These are phyloP conservation scores for Trachelipus rathkii DNA, from an alignment of 1,140 invertebrate species.

Conservation along the genomic window DNA sequence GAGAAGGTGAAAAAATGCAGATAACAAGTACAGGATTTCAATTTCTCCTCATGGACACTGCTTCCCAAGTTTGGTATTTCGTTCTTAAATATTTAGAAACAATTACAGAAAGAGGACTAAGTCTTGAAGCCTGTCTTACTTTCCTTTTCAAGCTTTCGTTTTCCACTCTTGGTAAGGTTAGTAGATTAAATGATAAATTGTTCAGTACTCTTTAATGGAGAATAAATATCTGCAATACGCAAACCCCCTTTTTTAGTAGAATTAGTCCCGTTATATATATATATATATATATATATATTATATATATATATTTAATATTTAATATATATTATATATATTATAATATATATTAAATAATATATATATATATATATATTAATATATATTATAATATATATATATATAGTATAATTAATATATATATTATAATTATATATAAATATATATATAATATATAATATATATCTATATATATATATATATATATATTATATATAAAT, in stretches of 20 bases:
- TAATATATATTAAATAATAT: no score
- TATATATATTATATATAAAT: no score
- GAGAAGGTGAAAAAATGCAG: slow-evolving; percentile 69
- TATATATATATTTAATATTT: neutral
- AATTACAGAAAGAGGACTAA: slow-evolving; percentile 72
- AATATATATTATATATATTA: neutral
- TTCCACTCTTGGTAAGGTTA: slow-evolving; percentile 84
- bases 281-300: no score
- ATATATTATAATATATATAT: no score
- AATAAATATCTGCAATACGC: neutral
- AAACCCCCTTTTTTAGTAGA: no score
- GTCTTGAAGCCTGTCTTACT: slow-evolving; percentile 83
- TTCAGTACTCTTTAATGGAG: neutral
- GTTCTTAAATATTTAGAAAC: slow-evolving; percentile 92
- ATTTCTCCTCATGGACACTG: slow-evolving; percentile 87
- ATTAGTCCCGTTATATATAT: no score
- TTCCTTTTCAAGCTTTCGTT: slow-evolving; percentile 96
- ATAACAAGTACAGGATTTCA: slow-evolving; percentile 93
- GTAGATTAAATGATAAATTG: slow-evolving; percentile 17
- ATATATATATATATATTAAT: no score
- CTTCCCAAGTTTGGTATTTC: slow-evolving; percentile 92
- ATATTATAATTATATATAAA: no score
- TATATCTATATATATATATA: no score
- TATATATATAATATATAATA: no score
- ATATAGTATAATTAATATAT: no score